phyloP scores from a whole-genome alignment of 2,888 invertebrate species.

The Griposia aprilina region DNA sequence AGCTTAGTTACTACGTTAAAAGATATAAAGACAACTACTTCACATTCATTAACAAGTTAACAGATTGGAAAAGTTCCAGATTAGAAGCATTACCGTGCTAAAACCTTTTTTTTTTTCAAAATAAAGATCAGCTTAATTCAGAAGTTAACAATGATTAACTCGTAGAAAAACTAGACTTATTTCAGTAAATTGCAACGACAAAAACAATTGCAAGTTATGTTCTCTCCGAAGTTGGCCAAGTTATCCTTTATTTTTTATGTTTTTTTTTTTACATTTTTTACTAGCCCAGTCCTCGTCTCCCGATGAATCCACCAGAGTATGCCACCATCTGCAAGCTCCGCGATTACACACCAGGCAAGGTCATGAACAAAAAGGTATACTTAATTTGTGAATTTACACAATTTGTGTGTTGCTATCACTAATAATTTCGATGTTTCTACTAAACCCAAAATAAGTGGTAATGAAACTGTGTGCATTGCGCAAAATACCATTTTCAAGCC shows the following conservation, averaged over 20 bases:
- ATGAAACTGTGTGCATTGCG: neutral
- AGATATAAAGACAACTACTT: neutral
- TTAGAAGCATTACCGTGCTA: neutral
- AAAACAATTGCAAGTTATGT: neutral
- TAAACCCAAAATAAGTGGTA: neutral
- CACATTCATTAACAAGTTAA: neutral
- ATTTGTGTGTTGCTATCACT: conserved; percentile 42
- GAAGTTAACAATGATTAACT: neutral
- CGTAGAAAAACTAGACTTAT: neutral
- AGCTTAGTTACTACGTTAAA: neutral
- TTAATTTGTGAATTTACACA: conserved; percentile 30
- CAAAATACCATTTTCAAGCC: neutral
- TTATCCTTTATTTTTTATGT: conserved; percentile 44
- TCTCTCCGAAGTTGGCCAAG: neutral
- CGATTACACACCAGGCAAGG: conserved; percentile 68
- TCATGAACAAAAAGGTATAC: conserved; percentile 79
- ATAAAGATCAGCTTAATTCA: neutral
- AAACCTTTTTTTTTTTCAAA: neutral
- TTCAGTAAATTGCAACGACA: neutral
- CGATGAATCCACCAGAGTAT: conserved; percentile 77
- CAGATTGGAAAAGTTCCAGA: neutral
- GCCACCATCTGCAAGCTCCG: conserved; percentile 79
- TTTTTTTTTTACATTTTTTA: conserved; percentile 57
- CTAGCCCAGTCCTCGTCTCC: conserved; percentile 50
- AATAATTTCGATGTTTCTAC: conserved; percentile 28